Evolutionary conservation across 2,888 invertebrate genomes (phyloP), one percentile per base, ranked within the genome.

Genomic region (Adelognathus sp.): DNA sequence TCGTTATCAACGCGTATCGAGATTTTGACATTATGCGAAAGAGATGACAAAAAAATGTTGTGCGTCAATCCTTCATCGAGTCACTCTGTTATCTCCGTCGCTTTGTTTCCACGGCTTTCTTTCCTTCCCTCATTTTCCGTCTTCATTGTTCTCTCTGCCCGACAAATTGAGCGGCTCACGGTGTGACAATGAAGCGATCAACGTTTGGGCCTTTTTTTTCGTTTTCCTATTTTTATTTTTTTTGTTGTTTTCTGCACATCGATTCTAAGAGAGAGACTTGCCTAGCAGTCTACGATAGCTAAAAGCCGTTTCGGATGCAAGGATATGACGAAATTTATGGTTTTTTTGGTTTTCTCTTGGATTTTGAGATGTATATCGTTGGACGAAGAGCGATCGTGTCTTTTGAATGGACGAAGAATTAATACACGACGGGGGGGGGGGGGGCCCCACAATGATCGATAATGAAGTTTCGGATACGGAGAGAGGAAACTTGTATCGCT

Each of bases 151-250:
- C 41, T 54, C 67, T n/a, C n/a, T n/a, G n/a, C n/a, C 46, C 76
- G 58, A 39, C 16, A 76, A 72, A 82, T 84, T 85, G 84, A 86
- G 84, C 85, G 85, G 79, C 82, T 86, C 84, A 84, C 21, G 2
- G 44, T 16, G 54, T 73, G 83, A 83, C 83, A 87, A 83, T 74
- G 80, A 82, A 84, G 82, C 83, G 80, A 86, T 76, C 78, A 81
- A 82, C 74, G 79, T 27, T 64, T 66, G 46, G 64, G 76, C 24
- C 16, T 72, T 50, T n/a, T 79, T 74, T 64, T 39, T 72, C 74
- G 77, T 41, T 67, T 76, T 44, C 33, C 54, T 50, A 71, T 61
- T 69, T 46, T 64, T 56, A 27, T 11, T 46, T 52, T 16, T 27
- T 56, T 69, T 66, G 39, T 44, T 63, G 50, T 76, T 72, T 73